These are phyloP conservation scores for Callinectes sapidus DNA, from an alignment of 2,888 invertebrate genomes.

Conservation along the genomic window DNA sequence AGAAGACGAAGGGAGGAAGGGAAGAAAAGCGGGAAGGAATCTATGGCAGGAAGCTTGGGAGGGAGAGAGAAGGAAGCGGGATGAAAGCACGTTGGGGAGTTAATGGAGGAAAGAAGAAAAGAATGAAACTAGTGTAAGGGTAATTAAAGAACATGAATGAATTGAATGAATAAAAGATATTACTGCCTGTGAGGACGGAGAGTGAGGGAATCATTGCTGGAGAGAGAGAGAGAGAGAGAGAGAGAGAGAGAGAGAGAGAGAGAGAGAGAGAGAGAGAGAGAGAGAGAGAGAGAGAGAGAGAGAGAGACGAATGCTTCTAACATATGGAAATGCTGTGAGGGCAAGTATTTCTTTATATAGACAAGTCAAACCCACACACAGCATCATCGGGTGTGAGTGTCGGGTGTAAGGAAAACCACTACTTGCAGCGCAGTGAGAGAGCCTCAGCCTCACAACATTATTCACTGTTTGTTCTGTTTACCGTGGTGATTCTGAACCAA, in stretches of 20 bases:
- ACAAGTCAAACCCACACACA: not conserved
- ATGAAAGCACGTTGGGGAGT: not conserved
- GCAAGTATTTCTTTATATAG: not conserved
- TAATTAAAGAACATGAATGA: not conserved
- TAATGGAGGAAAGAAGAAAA: not conserved
- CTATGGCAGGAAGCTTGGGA: not conserved
- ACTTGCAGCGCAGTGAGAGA: not conserved
- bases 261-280: conserved; percentile 37
- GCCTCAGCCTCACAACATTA: not conserved
- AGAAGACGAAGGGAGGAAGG: not conserved
- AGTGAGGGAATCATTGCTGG: not conserved
- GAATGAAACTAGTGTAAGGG: not conserved
- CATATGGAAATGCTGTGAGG: not conserved
- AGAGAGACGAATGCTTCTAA: not conserved
- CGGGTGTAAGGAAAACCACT: not conserved
- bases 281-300: conserved; percentile 23
- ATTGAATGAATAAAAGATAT: not conserved
- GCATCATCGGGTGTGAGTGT: not conserved
- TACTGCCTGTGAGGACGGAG: not conserved
- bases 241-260: conserved; percentile 37
- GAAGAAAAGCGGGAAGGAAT: not conserved
- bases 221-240: not conserved
- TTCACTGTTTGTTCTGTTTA: conserved; percentile 17
- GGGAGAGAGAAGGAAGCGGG: not conserved
- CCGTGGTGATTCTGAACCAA: conserved; percentile 12